Base-by-base conservation (phyloP, 2,113 vertebrate species). In the Mugil cephalus region DNA sequence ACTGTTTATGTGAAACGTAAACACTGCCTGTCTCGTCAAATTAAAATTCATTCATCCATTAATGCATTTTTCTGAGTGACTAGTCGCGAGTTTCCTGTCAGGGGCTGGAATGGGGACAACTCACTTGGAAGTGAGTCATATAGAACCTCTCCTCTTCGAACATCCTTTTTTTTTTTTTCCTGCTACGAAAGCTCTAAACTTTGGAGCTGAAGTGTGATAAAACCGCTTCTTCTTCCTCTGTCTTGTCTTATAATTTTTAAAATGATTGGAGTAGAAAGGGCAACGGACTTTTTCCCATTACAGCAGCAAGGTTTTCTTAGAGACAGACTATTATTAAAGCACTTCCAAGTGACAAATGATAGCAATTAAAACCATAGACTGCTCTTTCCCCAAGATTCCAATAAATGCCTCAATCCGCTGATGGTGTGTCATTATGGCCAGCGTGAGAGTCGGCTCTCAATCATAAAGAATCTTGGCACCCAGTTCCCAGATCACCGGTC, bases 321-420 rank as follows among this genome's bases (percentile, higher is more conserved):
- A 63, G 65, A 66, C 35, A 36, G 66, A 60, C 70, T 30, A 39
- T 76, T 70, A 74, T 72, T 75, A 77, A 77, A 80, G 77, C 61
- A 75, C 77, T 80, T 88, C 65, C 62, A 58, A 30, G 47, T 83
- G 87, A 90, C 79, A 82, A 83, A 88, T 80, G 71, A 71, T 74
- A 67, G 72, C 62, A 77, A 83, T 88, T 84, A 64, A 77, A 75
- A 48, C 50, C 69, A 60, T 34, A 71, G 47, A 60, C 75, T 65
- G 43, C 50, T 64, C 42, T 77, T 82, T 80, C 63, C 56, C 30
- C 62, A 13, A 66, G 71, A 74, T 77, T 62, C 70, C 74, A 73
- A 81, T 67, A 79, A 82, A 80, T 67, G 82, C 30, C 47, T 62
- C 12, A 1, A 38, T 9, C 58, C 63, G 62, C 46, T 73, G 51